These are phyloP conservation scores for Staurois parvus DNA, from an alignment of 2,797 vertebrate species.

Conservation along the genomic window DNA sequence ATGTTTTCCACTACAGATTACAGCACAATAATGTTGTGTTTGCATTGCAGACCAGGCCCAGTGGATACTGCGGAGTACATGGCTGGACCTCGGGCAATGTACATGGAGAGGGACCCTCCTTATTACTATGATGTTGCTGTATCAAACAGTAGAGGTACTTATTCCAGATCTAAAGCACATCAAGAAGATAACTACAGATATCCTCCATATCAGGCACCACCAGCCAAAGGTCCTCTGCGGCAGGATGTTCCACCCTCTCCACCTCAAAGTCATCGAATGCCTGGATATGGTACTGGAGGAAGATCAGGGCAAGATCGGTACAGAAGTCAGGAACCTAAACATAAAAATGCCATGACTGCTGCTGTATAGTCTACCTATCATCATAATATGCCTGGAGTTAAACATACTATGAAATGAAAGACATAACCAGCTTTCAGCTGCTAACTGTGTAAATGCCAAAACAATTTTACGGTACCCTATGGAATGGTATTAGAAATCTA, in stretches of 20 bases:
- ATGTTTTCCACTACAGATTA: neutral
- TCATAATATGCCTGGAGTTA: neutral
- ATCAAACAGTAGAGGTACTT: conserved; percentile 75
- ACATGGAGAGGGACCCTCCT: conserved; percentile 80
- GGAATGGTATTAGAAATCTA: conserved; percentile 10
- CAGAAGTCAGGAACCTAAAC: conserved; percentile 81
- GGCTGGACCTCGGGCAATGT: conserved; percentile 76
- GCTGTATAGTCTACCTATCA: conserved; percentile 79
- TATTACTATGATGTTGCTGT: conserved; percentile 81
- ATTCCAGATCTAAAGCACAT: conserved; percentile 70
- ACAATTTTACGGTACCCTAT: conserved; percentile 28
- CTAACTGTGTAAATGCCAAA: conserved; percentile 25
- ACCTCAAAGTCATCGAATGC: conserved; percentile 81
- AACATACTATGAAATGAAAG: fast-evolving
- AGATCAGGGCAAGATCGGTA: conserved; percentile 79
- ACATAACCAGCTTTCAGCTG: conserved; percentile 3
- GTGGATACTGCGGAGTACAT: conserved; percentile 84
- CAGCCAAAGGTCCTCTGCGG: conserved; percentile 86
- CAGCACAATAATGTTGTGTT: conserved; percentile 29
- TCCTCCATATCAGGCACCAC: conserved; percentile 81
- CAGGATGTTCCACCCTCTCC: conserved; percentile 96
- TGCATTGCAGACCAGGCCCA: conserved; percentile 82
- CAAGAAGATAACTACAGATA: conserved; percentile 80
- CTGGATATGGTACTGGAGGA: conserved; percentile 84
- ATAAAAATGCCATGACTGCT: conserved; percentile 89